Evolutionary conservation across 2,888 invertebrate genomes (phyloP).

Genomic region (Meloe dianella): DNA sequence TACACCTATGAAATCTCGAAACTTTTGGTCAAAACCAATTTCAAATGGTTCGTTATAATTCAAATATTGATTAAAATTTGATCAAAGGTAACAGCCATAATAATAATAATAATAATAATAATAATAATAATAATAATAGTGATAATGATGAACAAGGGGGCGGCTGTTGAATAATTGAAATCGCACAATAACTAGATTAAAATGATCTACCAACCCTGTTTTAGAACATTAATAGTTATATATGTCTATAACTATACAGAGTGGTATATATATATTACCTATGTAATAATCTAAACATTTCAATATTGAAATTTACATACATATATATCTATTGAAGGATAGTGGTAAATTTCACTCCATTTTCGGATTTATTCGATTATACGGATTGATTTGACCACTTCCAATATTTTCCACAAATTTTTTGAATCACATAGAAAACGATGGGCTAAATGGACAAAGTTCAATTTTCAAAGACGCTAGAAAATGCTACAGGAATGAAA

Average conservation of each 20-base stretch:
- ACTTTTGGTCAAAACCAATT: not conserved
- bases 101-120: not conserved
- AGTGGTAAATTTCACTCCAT: not conserved
- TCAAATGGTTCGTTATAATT: not conserved
- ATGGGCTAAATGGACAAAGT: no score
- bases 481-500: no score
- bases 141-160: conserved; percentile 14
- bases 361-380: not conserved
- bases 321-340: not conserved
- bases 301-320: not conserved
- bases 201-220: conserved; percentile 15
- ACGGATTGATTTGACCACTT: not conserved
- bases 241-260: not conserved
- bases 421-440: no score
- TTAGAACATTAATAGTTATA: not conserved
- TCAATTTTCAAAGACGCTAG: no score
- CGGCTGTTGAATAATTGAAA: conserved; percentile 27
- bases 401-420: not conserved
- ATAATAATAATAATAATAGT: not conserved
- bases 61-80: conserved; percentile 17
- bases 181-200: conserved; percentile 31
- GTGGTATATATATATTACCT: not conserved
- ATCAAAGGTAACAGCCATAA: not conserved
- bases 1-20: not conserved
- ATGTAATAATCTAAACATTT: not conserved